phyloP scores from a whole-genome alignment of 1,140 invertebrate genomes.

The Ericerus pela region DNA sequence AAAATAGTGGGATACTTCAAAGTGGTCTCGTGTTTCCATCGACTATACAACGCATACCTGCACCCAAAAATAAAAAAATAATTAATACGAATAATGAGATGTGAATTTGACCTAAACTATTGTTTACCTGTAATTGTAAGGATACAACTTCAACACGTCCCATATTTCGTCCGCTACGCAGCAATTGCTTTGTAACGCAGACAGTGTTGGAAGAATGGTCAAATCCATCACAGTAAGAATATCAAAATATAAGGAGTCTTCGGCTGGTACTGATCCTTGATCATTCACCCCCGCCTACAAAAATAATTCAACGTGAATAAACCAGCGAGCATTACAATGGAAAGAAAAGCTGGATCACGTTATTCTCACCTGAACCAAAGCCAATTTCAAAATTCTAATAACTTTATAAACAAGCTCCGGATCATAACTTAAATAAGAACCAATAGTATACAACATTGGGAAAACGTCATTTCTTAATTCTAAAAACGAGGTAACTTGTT shows the following conservation, averaged over 20 bases:
- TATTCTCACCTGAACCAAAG: conserved; percentile 15
- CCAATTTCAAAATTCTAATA: conserved; percentile 17
- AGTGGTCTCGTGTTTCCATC: conserved; percentile 87
- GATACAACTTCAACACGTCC: conserved; percentile 76
- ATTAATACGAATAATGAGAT: background rate
- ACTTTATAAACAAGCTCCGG: conserved; percentile 79
- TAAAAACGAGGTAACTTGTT: conserved; percentile 42
- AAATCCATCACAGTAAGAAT: conserved; percentile 75
- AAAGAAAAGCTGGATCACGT: background rate
- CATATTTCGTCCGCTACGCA: conserved; percentile 93
- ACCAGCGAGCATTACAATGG: too few species aligned
- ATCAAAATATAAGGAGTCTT: conserved; percentile 50
- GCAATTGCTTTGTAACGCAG: conserved; percentile 85
- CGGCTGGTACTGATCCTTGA: conserved; percentile 22
- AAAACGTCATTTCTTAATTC: conserved; percentile 63
- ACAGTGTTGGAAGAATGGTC: conserved; percentile 73
- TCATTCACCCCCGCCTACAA: conserved; percentile 19
- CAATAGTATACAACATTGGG: conserved; percentile 74
- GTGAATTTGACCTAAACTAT: background rate
- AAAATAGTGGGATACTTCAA: conserved; percentile 66
- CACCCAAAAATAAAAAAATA: conserved; percentile 20
- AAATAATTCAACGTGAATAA: background rate
- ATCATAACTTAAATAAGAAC: conserved; percentile 75
- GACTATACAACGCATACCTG: conserved; percentile 76
- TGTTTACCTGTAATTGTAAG: conserved; percentile 69